Conservation (phyloP, 2,113 vertebrate species). For the Zapus hudsonius region DNA sequence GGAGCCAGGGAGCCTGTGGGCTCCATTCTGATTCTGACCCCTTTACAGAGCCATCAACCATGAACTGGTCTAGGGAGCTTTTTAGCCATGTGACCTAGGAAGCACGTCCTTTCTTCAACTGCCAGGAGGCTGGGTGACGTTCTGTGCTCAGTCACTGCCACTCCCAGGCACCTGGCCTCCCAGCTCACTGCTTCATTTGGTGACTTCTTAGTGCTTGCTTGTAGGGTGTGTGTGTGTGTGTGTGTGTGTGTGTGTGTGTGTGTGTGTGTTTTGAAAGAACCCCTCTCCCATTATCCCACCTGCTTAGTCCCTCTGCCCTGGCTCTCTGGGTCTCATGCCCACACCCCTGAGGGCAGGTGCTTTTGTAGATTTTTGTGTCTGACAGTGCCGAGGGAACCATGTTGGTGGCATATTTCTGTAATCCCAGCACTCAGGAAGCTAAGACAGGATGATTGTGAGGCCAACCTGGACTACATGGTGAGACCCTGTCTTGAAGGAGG, state of each 20-base stretch:
- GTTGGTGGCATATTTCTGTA: neutral
- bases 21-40: too few species aligned
- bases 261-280: neutral
- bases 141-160: neutral
- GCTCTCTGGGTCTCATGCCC: neutral
- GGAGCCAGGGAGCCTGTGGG: accelerated
- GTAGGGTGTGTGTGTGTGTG: neutral
- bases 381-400: neutral
- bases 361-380: neutral
- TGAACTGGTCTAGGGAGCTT: accelerated
- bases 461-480: neutral
- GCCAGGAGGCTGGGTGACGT: neutral
- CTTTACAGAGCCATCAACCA: accelerated
- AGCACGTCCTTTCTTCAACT: neutral
- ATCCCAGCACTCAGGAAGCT: neutral
- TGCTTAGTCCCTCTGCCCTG: neutral
- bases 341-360: neutral
- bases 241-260: neutral
- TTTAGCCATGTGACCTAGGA: neutral
- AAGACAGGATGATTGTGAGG: neutral
- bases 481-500: neutral
- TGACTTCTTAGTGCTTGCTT: neutral
- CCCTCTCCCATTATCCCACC: neutral
- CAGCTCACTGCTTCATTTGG: neutral
- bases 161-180: neutral